A percentile compares a stretch with the other conserved stretches of the same genome.
phyloP scores from a whole-genome alignment of 1,140 invertebrate species.

The Paracyclopina nana region DNA sequence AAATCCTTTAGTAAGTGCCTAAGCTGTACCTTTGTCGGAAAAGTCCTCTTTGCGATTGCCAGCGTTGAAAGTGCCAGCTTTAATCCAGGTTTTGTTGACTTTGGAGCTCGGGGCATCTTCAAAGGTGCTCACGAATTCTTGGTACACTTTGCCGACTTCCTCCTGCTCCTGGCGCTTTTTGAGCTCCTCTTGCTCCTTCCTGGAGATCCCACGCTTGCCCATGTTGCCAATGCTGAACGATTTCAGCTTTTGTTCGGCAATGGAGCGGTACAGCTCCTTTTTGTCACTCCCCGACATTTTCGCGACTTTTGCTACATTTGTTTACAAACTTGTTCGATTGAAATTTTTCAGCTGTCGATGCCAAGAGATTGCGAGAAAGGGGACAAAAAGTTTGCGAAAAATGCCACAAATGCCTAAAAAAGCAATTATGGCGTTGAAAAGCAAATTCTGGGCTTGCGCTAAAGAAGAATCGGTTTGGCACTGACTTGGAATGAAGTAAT shows the following conservation, averaged over 20 bases:
- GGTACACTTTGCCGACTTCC: conserved; percentile 59
- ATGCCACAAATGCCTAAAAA: too few relatives aligned
- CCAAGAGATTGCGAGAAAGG: too few relatives aligned
- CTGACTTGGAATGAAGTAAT: too few relatives aligned
- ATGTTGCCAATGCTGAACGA: conserved; percentile 62
- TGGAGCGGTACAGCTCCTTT: too few relatives aligned
- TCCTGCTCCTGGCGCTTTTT: conserved; percentile 73
- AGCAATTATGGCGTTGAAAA: too few relatives aligned
- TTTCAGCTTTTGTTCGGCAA: conserved; percentile 51
- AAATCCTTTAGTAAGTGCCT: conserved; percentile 5
- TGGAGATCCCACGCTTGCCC: conserved; percentile 54
- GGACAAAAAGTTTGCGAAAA: too few relatives aligned
- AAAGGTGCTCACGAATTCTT: conserved; percentile 93
- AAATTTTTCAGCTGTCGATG: too few relatives aligned
- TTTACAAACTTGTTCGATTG: too few relatives aligned
- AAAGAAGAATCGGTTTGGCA: too few relatives aligned
- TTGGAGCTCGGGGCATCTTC: conserved; percentile 59
- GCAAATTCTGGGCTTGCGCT: too few relatives aligned
- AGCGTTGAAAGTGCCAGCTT: conserved; percentile 87
- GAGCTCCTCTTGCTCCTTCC: conserved; percentile 66
- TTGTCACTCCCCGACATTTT: too few relatives aligned
- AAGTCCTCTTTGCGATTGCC: conserved; percentile 39
- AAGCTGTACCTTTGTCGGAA: conserved; percentile 7
- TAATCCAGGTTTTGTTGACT: conserved; percentile 76
- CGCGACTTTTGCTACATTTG: too few relatives aligned